Percentiles rank a stretch among this genome's conserved stretches.
Evolutionary conservation across 1,140 invertebrate species (phyloP).

Genomic region (Calliphora vicina): DNA sequence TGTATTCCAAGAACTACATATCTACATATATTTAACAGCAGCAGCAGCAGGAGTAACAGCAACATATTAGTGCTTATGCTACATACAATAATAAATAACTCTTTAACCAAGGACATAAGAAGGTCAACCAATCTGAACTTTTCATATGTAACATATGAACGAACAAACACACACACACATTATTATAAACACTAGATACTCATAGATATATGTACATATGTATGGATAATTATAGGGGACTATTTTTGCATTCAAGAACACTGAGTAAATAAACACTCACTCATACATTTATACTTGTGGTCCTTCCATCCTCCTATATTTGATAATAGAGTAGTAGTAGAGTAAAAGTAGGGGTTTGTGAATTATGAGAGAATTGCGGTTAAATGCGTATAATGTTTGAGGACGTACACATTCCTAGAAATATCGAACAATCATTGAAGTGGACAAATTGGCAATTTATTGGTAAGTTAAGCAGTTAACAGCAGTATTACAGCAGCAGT

Average conservation of each 20-base stretch:
- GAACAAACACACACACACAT: too few relatives aligned
- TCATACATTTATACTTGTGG: not conserved
- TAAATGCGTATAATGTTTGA: not conserved
- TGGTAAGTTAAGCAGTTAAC: not conserved
- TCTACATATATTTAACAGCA: not conserved
- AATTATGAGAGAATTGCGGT: not conserved
- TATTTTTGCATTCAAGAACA: not conserved
- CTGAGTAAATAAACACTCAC: not conserved
- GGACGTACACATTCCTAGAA: not conserved
- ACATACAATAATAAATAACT: conserved; percentile 22
- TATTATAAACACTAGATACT: too few relatives aligned
- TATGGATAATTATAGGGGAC: not conserved
- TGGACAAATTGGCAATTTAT: conserved; percentile 6
- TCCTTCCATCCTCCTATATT: not conserved
- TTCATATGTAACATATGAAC: not conserved
- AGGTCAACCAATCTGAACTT: not conserved
- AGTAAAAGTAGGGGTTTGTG: not conserved
- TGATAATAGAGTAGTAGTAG: not conserved
- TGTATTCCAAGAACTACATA: not conserved
- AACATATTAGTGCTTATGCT: not conserved
- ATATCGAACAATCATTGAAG: not conserved
- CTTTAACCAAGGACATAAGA: conserved; percentile 20
- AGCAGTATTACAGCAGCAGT: not conserved
- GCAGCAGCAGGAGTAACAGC: not conserved
- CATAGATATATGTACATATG: too few relatives aligned